Base-by-base conservation (phyloP, 2,797 vertebrate species). In the Corythornis leucogaster region DNA sequence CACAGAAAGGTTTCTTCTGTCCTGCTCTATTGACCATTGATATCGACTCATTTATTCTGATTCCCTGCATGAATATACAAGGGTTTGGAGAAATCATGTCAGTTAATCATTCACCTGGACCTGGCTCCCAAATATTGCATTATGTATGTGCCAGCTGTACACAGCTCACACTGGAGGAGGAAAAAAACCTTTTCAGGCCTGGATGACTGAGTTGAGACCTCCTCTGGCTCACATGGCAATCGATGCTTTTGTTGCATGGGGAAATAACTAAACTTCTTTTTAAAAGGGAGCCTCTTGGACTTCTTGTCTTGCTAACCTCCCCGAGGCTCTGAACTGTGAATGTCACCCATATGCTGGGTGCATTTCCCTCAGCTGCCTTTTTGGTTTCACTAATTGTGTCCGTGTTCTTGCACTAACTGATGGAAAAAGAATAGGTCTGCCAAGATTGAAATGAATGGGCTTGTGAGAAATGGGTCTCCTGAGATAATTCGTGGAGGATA, bases 401-500 rank as follows among this genome's bases (percentile, higher is more conserved):
- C 81, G 3, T 73, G n/a, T 87, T 93, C 78, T 40, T 67, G 45
- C 21, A 17, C 48, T 57, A 20, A 53, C 63, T 87, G 74, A 64
- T 87, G 61, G 94, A 85, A 63, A 90, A 87, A 64, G 68, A 87
- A 90, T 61, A 86, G 67, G 55, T 80, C 64, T 93, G 42, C 61
- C 88, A 71, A 79, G 80, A 90, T 63, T 87, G 88, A 90, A 75
- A 73, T 45, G 48, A 71, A 74, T 78, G 43, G 61, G 28, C 68
- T 57, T 55, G 74, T 87, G 79, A 92, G 89, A 95, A 97, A 94
- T 80, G 55, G 66, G 80, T 95, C 90, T 91, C 92, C 57, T 15
- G 93, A 93, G 94, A 86, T 83, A 94, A 85, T 50, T 89, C 84
- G 79, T 83, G 67, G 58, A 80, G 42, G 83, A 94, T 92, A 96